Conservation (phyloP, 2,113 vertebrate genomes). For the Lucifuga dentata region DNA sequence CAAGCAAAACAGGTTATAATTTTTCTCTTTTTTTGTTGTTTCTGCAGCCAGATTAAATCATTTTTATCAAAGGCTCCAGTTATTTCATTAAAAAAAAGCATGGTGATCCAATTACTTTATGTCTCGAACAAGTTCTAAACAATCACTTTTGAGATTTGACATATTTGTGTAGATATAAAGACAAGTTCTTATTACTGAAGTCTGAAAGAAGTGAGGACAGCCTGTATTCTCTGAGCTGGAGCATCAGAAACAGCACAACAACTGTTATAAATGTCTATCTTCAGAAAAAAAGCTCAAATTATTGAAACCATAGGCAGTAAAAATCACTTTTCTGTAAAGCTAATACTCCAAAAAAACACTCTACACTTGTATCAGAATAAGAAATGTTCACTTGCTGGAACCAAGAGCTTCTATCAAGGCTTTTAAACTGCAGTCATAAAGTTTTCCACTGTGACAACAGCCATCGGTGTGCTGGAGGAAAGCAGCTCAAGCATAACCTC, state of each 20-base stretch:
- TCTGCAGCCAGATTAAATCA: slow-evolving; percentile 17
- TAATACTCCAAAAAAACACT: slow-evolving; percentile 53
- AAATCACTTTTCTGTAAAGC: slow-evolving; percentile 47
- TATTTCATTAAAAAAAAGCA: too few species aligned
- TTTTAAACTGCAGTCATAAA: slow-evolving; percentile 26
- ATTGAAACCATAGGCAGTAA: slow-evolving; percentile 48
- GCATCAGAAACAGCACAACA: slow-evolving; percentile 33
- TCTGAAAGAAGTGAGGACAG: slow-evolving; percentile 36
- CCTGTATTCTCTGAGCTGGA: slow-evolving; percentile 37
- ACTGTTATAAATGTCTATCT: slow-evolving; percentile 49
- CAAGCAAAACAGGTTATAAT: neutral
- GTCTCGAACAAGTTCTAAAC: slow-evolving; percentile 33
- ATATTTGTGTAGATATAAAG: too few species aligned
- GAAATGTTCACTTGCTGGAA: slow-evolving; percentile 59
- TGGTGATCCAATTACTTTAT: slow-evolving; percentile 42
- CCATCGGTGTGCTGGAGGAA: slow-evolving; percentile 26
- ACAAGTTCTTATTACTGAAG: slow-evolving; percentile 43
- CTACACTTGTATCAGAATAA: slow-evolving; percentile 51
- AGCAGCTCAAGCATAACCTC: slow-evolving; percentile 42
- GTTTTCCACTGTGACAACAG: slow-evolving; percentile 44
- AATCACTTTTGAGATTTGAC: slow-evolving; percentile 37
- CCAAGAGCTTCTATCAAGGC: slow-evolving; percentile 53
- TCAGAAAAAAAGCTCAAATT: slow-evolving; percentile 45
- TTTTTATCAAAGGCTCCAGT: slow-evolving; percentile 13
- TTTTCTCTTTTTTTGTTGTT: slow-evolving; percentile 26